These are phyloP conservation scores for Lasaia peninsularis DNA, from an alignment of 1,140 invertebrate species.

Conservation along the genomic window DNA sequence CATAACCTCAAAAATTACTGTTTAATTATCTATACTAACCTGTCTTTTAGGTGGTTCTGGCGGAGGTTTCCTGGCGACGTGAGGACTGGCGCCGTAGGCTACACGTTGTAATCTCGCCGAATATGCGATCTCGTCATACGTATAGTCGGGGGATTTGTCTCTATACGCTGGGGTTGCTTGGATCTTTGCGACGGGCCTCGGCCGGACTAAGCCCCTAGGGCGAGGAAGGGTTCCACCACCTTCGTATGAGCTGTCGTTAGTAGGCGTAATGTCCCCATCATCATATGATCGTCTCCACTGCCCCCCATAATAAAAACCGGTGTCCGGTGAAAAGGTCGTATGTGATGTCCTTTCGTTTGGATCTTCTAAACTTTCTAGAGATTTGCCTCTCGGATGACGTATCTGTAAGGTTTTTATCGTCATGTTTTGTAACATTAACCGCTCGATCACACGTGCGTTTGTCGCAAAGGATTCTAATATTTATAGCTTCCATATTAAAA, in stretches of 20 bases:
- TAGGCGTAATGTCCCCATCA: conserved; percentile 92
- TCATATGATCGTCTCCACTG: conserved; percentile 91
- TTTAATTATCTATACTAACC: too few species aligned
- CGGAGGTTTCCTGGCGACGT: conserved; percentile 85
- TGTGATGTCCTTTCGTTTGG: conserved; percentile 80
- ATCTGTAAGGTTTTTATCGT: conserved; percentile 71
- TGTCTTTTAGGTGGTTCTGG: conserved; percentile 90
- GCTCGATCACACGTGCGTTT: too few species aligned
- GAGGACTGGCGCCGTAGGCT: conserved; percentile 77
- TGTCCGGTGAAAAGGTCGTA: conserved; percentile 79
- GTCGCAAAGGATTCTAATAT: too few species aligned
- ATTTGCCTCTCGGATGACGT: conserved; percentile 86
- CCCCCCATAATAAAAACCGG: conserved; percentile 75
- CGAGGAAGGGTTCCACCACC: conserved; percentile 91
- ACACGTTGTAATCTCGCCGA: conserved; percentile 63
- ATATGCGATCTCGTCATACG: conserved; percentile 74
- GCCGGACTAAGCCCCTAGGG: conserved; percentile 88
- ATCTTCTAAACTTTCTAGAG: conserved; percentile 89
- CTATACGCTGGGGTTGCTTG: conserved; percentile 79
- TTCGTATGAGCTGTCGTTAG: conserved; percentile 86
- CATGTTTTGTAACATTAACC: neutral
- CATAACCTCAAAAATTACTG: too few species aligned
- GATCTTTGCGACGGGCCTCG: conserved; percentile 91
- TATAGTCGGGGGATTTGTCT: conserved; percentile 78
- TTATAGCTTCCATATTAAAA: too few species aligned